Evolutionary conservation across 2,888 invertebrate genomes (phyloP), one percentile per base, ranked within the genome.

Genomic region (Pandemis heparana): DNA sequence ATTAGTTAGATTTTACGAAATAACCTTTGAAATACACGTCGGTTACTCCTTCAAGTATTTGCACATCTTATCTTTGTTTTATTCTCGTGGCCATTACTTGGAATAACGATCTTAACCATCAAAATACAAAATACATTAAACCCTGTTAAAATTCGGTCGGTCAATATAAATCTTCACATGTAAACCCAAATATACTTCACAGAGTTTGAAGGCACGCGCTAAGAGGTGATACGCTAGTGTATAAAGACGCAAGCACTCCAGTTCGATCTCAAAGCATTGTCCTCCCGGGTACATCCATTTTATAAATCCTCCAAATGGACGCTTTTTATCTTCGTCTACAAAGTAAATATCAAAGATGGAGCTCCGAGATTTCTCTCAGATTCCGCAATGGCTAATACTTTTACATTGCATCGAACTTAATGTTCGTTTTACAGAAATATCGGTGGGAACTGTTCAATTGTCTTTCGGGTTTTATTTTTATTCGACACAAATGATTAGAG

Each of bases 311-410:
- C 79, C 69, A 77, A 80, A 82, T 79, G 81, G 81, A 84, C 75
- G 86, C 84, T 87, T 87, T 64, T 90, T 88, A 88, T 89, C 87
- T 88, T 83, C 81, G 85, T 83, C 83, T 82, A 78, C 76, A 82
- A 83, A 87, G 85, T 84, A 87, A 88, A 88, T 86, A 86, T 82
- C 77, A 78, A 77, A 79, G 79, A 81, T 80, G 77, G 79, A 78
- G 69, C 66, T 65, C 69, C 18, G 70, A 65, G 74, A 74, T 74
- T 74, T 64, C 46, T 61, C 53, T 65, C 60, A 61, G 74, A 74
- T 70, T 74, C 65, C 74, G 10, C 69, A 32, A 53, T 65, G 53
- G 53, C 64, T 74, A 74, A 70, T 74, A 65, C 74, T 70, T 74
- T 70, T 70, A 70, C 70, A 61, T 64, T 74, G 69, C 64, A 74